Evolutionary conservation across 1,140 invertebrate genomes (phyloP).

Genomic region (Pseudomyrmex pallidus): DNA sequence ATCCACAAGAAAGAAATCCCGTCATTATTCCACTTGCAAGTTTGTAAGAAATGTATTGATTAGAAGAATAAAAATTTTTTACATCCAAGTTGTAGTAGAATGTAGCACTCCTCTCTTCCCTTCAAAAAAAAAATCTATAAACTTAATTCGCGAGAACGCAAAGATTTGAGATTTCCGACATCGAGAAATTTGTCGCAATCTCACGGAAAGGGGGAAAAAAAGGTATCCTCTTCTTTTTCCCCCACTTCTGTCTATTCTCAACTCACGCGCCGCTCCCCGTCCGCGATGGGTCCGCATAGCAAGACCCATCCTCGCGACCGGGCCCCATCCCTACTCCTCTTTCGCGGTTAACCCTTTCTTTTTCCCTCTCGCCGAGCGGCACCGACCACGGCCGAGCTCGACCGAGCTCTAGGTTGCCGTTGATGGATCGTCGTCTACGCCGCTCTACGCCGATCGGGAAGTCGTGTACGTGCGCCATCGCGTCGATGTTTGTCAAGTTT

Average conservation of each 20-base stretch:
- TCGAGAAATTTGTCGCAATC: slow-evolving; percentile 20
- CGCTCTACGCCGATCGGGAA: slow-evolving; percentile 33
- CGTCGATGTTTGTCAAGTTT: slow-evolving; percentile 13
- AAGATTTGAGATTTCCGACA: slow-evolving; percentile 40
- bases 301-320: slow-evolving; percentile 61
- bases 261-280: slow-evolving; percentile 47
- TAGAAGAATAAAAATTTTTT: too few relatives aligned
- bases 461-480: slow-evolving; percentile 50
- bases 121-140: too few relatives aligned
- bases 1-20: too few relatives aligned
- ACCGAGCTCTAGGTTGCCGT: slow-evolving; percentile 48
- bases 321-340: slow-evolving; percentile 31
- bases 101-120: too few relatives aligned
- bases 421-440: slow-evolving; percentile 55
- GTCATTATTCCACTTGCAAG: too few relatives aligned
- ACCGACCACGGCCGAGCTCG: slow-evolving; percentile 50
- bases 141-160: background rate
- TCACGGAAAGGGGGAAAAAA: background rate
- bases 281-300: slow-evolving; percentile 37
- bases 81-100: too few relatives aligned
- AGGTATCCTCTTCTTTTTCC: slow-evolving; percentile 18
- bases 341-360: slow-evolving; percentile 46
- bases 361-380: slow-evolving; percentile 52
- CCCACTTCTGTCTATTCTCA: slow-evolving; percentile 22
- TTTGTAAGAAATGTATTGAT: too few relatives aligned